These are phyloP conservation scores for Coilia nasus DNA, from an alignment of 2,797 vertebrate genomes.

Conservation along the genomic window DNA sequence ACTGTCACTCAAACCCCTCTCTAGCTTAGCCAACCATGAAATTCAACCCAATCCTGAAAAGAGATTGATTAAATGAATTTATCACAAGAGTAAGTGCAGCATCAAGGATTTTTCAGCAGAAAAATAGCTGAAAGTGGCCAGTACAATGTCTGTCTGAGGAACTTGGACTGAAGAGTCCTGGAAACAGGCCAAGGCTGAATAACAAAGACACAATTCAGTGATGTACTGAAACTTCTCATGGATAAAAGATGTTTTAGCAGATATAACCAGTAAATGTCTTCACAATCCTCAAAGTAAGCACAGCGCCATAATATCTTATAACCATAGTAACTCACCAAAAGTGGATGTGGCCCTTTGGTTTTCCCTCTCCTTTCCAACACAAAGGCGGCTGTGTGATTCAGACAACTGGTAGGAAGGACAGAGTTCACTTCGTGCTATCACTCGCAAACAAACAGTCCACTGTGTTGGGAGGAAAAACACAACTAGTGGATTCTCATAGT, in stretches of 20 bases:
- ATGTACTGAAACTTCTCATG: background rate
- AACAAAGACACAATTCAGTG: background rate
- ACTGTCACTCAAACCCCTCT: background rate
- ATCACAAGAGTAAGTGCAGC: background rate
- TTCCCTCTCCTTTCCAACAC: background rate
- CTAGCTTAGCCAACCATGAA: background rate
- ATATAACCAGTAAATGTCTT: background rate
- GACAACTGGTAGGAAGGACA: conserved; percentile 11
- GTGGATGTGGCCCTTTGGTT: background rate
- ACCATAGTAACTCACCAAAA: background rate
- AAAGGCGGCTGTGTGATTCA: background rate
- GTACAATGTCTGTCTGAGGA: background rate
- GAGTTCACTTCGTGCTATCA: conserved; percentile 1
- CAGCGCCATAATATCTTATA: background rate
- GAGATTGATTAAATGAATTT: background rate
- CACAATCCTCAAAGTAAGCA: background rate
- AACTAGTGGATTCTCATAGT: background rate
- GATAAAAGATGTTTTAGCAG: background rate
- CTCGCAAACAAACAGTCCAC: background rate
- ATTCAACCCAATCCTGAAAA: background rate
- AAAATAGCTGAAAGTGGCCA: background rate
- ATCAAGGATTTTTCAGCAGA: background rate
- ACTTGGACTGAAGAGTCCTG: background rate
- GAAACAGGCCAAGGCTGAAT: background rate
- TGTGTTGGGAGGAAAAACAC: background rate